Evolutionary conservation across 2,113 vertebrate genomes (phyloP).

Genomic region (Petroica traversi): DNA sequence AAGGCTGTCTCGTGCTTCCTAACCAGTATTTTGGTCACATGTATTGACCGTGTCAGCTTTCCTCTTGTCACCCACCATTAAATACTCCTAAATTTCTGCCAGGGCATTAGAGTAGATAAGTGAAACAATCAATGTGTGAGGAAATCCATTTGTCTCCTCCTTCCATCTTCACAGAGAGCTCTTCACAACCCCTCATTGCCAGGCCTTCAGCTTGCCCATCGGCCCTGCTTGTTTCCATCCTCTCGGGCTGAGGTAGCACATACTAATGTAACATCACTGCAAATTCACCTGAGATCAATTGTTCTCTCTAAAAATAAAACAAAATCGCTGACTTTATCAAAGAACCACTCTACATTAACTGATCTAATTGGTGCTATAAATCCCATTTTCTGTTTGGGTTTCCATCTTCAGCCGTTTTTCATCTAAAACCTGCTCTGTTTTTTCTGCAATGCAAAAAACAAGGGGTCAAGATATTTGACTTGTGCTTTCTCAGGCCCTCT

Average conservation of each 20-base stretch:
- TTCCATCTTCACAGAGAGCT: not conserved
- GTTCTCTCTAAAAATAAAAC: constrained; percentile 44
- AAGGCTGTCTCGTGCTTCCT: not conserved
- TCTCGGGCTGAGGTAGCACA: not conserved
- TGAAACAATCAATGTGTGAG: not conserved
- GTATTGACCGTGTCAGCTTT: not conserved
- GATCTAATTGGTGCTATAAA: not conserved
- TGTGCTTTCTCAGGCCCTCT: not conserved
- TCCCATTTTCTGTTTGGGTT: not conserved
- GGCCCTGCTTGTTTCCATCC: not conserved
- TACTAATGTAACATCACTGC: not conserved
- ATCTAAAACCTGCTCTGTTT: not conserved
- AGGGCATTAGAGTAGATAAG: not conserved
- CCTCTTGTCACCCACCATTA: not conserved
- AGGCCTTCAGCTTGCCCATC: not conserved
- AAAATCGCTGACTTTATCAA: not conserved
- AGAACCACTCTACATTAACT: not conserved
- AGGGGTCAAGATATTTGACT: not conserved
- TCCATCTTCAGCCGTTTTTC: not conserved
- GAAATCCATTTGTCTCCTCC: not conserved
- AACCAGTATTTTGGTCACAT: not conserved
- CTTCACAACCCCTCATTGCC: not conserved
- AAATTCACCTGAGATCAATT: constrained; percentile 19
- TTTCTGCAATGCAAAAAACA: not conserved
- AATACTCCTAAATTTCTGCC: not conserved